Base-by-base conservation (phyloP, 2,113 vertebrate genomes). In the Ondatra zibethicus region DNA sequence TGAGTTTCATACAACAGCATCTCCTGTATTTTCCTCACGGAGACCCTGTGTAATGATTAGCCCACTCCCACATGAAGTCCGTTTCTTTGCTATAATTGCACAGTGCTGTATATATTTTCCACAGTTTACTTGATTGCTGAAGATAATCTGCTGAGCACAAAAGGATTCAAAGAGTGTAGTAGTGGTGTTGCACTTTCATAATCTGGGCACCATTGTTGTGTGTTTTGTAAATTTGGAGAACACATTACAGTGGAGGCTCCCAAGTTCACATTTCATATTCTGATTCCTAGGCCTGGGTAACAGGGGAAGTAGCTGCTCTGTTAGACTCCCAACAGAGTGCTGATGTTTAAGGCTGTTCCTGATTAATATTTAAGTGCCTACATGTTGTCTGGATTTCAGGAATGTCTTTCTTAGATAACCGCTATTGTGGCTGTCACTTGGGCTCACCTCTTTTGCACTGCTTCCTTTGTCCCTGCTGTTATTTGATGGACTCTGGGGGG, bases 1-100 rank as follows among this genome's bases (percentile, higher is more conserved):
- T 96, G 47, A 92, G 47, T 47, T 96, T 8, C 21, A 55, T 89
- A 92, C 50, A 92, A 89, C 3, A 52, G 2, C 92, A 13, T 84
- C 68, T 96, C 36, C 45, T 39, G 45, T 55, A 66, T 90, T 84
- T 96, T 88, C 85, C 23, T 80, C 80, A n/a, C 81, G 63, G 61
- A n/a, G 21, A 95, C 36, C 21, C 23, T 9, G 58, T 84, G 8
- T 77, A 78, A 89, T n/a, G 95, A n/a, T 9, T 81, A 78, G 73
- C 86, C 94, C 66, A 76, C 21, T 42, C 19, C 23, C 78, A 85
- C 81, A 58, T 92, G 58, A 42, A 58, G 21, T 85, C 86, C 77
- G 10, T 94, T 31, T 25, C 89, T 52, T 68, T 90, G 36, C 81
- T 42, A 17, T 91, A 86, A 91, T 21, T 78, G 13, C 36, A 77